These are phyloP conservation scores for Tribolium castaneum DNA, from an alignment of 1,140 invertebrate species.

Conservation along the genomic window DNA sequence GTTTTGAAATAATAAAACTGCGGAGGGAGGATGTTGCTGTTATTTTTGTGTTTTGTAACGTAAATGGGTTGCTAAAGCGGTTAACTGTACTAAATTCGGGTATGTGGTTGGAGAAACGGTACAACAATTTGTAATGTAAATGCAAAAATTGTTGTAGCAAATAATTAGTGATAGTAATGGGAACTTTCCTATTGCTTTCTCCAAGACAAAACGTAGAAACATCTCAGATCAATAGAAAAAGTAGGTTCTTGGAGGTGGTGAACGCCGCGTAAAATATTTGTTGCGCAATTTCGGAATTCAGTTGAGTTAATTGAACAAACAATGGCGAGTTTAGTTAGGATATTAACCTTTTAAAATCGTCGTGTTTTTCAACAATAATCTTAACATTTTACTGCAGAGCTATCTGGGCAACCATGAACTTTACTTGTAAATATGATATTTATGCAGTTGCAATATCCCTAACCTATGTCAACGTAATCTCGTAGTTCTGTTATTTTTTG, in stretches of 20 bases:
- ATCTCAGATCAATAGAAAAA: constrained; percentile 37
- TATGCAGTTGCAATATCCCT: constrained; percentile 41
- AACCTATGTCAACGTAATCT: constrained; percentile 45
- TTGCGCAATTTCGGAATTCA: constrained; percentile 28
- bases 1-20: not conserved
- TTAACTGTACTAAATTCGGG: constrained; percentile 28
- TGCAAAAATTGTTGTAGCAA: constrained; percentile 39
- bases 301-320: not conserved
- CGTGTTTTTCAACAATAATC: constrained; percentile 36
- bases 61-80: constrained; percentile 2
- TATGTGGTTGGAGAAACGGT: constrained; percentile 27
- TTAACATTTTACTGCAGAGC: constrained; percentile 4
- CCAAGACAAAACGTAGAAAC: constrained; percentile 33
- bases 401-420: constrained; percentile 44
- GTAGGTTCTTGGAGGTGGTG: constrained; percentile 36
- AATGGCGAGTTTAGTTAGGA: constrained; percentile 11
- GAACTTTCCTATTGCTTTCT: constrained; percentile 43
- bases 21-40: not conserved
- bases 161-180: constrained; percentile 45
- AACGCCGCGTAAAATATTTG: constrained; percentile 1
- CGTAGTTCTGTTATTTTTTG: constrained; percentile 37
- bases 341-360: constrained; percentile 39
- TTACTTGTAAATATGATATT: constrained; percentile 45
- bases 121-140: constrained; percentile 39
- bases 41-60: not conserved